Evolutionary conservation across 1,140 invertebrate genomes (phyloP).

Genomic region (Trichonephila inaurata): DNA sequence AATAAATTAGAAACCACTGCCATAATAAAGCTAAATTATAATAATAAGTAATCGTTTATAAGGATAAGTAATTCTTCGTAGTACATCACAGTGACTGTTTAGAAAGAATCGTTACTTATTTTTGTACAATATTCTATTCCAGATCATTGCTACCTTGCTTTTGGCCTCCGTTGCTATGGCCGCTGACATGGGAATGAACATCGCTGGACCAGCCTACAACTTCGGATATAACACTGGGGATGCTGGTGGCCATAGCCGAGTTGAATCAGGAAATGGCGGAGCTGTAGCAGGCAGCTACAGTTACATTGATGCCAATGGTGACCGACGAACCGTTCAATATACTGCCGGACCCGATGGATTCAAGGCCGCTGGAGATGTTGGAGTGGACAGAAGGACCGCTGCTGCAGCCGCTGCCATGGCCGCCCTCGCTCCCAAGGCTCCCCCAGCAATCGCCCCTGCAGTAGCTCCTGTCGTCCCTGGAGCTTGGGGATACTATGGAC

Average conservation of each 20-base stretch:
- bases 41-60: too few relatives aligned
- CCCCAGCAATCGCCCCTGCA: slow-evolving; percentile 36
- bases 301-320: slow-evolving; percentile 89
- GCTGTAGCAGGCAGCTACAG: slow-evolving; percentile 92
- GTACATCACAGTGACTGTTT: too few relatives aligned
- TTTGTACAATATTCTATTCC: too few relatives aligned
- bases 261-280: slow-evolving; percentile 85
- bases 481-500: slow-evolving; percentile 7
- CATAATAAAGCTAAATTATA: too few relatives aligned
- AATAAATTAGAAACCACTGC: too few relatives aligned
- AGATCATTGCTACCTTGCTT: slow-evolving; percentile 40
- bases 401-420: slow-evolving; percentile 76
- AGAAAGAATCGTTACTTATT: too few relatives aligned
- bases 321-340: slow-evolving; percentile 91
- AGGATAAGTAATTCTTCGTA: too few relatives aligned
- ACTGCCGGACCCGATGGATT: slow-evolving; percentile 85
- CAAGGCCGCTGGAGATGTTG: slow-evolving; percentile 76
- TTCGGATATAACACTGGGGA: slow-evolving; percentile 77
- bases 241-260: slow-evolving; percentile 76
- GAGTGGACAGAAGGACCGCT: slow-evolving; percentile 76
- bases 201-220: slow-evolving; percentile 62
- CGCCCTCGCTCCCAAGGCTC: slow-evolving; percentile 76
- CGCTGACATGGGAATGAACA: slow-evolving; percentile 66
- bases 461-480: slow-evolving; percentile 33
- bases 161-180: slow-evolving; percentile 61